Base-by-base conservation (phyloP, 1,140 invertebrate species). In the Orussus abietinus region DNA sequence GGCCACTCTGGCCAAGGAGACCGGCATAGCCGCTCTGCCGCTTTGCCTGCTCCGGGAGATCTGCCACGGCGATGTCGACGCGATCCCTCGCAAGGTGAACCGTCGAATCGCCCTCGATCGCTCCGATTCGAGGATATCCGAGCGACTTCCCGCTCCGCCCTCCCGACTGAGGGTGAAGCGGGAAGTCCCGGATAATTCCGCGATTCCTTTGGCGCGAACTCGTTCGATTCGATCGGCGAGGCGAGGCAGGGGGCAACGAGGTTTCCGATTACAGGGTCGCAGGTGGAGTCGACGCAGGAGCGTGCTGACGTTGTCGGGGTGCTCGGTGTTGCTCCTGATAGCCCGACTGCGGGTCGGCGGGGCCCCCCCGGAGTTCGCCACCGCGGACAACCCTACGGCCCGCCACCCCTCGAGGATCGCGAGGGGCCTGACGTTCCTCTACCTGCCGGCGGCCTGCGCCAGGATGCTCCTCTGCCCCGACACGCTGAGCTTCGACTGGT, bases 401-500 rank as follows among this genome's bases (percentile, higher is more conserved):
- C 81, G 84, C 46, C 82, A 86, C 36, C 77, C 82, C 3, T 83
- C 81, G 1, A 63, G 80, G 11, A 66, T 86, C 36, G 85, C 85
- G 11, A 76, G 89, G 30, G 72, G 85, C 13, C 77, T 92, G 36
- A 96, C 92, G 5, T 95, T 95, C 67, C 72, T 83, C 42, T 94
- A 92, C 62, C 78, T 96, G 32, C 92, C 92, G 2, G 83, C 85
- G 4, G 86, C 92, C 51, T 95, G 94, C 67, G 82, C 90, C 45
- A 78, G 80, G 57, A 79, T 96, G 51, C 68, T 96, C 17, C 59
- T 94, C 2, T 90, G 81, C 55, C 92, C 92, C 5, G 80, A 80
- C 47, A 81, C 81, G 31, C 72, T 96, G 18, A 92, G 90, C 63
- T 96, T 94, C 65, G 92, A 96, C 63, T 96, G 92, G 92, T 92